Base-by-base conservation (phyloP, 2,888 invertebrate genomes). In the Lagria hirta region DNA sequence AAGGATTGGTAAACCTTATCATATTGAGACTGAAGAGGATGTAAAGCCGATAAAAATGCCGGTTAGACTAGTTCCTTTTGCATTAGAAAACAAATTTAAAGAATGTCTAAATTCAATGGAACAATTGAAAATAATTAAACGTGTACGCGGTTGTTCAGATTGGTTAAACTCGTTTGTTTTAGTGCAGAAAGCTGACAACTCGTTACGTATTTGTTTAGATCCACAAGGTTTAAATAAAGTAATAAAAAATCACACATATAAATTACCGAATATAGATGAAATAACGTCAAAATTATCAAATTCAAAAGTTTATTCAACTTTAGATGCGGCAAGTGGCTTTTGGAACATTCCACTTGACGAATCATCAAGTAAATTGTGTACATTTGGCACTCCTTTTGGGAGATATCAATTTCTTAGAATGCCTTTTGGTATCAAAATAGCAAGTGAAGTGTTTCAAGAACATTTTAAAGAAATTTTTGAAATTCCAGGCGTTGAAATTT, bases 111-210 rank as follows among this genome's bases (percentile, higher is more conserved):
- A 16, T 12, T 10, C 32, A 17, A n/a, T 41, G 11, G 18, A 41
- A 21, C 7, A 20, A 28, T 4, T 8, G 5, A 17, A 46, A 15
- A 48, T 55, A 2, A 45, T 55, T 22, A 8, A 46, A 37, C 45
- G 41, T 43, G n/a, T n/a, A n/a, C n/a, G n/a, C n/a, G n/a, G n/a
- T n/a, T n/a, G n/a, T n/a, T n/a, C n/a, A n/a, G 53, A 57, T 2
- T 58, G 56, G 54, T 35, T 53, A 11, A 54, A 54, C 36, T 34
- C 55, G 6, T 41, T 44, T 7, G 54, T 54, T 6, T 8, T 55
- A 33, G 52, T 54, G 3, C 35, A 33, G 24, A 58, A 58, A 46
- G 12, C 20, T 12, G 40, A 55, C 32, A 30, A 21, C 3, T 42
- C 42, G 5, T 22, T 56, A 32, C 33, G 54, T 18, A 40, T 57